These are phyloP conservation scores for Triplophysa rosa DNA, from an alignment of 2,113 vertebrate species.

Conservation along the genomic window DNA sequence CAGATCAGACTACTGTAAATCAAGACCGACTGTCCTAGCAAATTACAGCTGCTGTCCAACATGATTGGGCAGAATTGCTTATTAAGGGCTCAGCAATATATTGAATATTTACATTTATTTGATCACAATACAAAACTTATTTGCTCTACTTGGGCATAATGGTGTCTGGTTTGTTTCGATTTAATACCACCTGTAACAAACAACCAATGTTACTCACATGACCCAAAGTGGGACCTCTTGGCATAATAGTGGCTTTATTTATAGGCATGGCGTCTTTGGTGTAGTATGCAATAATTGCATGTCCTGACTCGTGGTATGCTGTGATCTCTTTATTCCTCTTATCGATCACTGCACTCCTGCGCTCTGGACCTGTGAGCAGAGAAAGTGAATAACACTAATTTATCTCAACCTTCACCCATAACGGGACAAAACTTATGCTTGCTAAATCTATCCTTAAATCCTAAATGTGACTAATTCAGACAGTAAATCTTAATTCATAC, in stretches of 20 bases:
- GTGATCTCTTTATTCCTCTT: conserved; percentile 92
- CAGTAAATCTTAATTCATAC: neutral
- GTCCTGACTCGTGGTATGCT: conserved; percentile 95
- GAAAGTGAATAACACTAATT: neutral
- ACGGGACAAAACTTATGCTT: too few species aligned
- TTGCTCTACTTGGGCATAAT: too few species aligned
- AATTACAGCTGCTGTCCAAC: too few species aligned
- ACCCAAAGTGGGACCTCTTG: conserved; percentile 90
- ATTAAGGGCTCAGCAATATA: too few species aligned
- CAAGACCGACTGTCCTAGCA: too few species aligned
- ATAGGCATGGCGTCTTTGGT: conserved; percentile 98
- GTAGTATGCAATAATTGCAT: conserved; percentile 94
- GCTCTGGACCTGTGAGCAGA: conserved; percentile 84
- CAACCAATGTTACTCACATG: conserved; percentile 78
- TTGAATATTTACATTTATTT: neutral
- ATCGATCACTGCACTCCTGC: conserved; percentile 93
- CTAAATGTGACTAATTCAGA: neutral
- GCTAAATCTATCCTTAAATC: too few species aligned
- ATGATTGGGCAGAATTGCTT: too few species aligned
- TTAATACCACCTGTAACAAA: too few species aligned
- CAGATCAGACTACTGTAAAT: neutral
- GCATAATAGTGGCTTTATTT: conserved; percentile 99
- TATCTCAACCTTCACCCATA: neutral
- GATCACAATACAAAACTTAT: neutral
- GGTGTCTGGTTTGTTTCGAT: too few species aligned